Base-by-base conservation (phyloP, 2,113 vertebrate species). In the Osmerus mordax region DNA sequence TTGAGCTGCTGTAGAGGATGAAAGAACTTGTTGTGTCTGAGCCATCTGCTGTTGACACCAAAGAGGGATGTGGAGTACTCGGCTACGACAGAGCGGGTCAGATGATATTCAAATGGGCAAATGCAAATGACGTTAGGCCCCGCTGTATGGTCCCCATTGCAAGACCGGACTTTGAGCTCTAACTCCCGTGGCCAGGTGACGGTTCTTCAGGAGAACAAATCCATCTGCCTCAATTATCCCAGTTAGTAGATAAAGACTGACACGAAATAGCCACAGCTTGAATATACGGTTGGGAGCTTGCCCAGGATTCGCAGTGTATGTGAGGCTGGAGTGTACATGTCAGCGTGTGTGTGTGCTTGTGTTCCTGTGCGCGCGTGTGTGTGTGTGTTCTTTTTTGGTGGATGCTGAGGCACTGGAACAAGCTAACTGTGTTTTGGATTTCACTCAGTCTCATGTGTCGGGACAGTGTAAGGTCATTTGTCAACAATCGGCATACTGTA, bases 101-200 rank as follows among this genome's bases (percentile, higher is more conserved):
- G 73, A 77, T 77, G 84, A 87, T 83, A 84, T 88, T 87, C 75
- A 86, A 88, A 89, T 83, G 74, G 63, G 71, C 32, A 67, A 73
- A 88, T 88, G 87, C 84, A 87, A 90, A 90, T 87, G 70, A 71
- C 77, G 81, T 60, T 7, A 36, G 70, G 76, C 74, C 74, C 76
- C 73, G 77, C 82, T 68, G 76, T 81, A 36, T 68, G 81, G 82
- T 87, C 86, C 87, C 85, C 41, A 12, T 47, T 0, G 41, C 32
- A 87, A 86, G 83, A 74, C 78, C 76, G 89, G 81, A 89, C 85
- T 89, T 82, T 86, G 85, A 70, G 76, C 72, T 54, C 58, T 66
- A 41, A 41, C 67, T 60, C 80, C 65, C 77, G 28, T 67, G 76
- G 84, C 75, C 74, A 69, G 69, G 53, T 65, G 73, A 82, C 67